Conservation (phyloP, 2,888 invertebrate species). For the Pimpla rufipes region DNA sequence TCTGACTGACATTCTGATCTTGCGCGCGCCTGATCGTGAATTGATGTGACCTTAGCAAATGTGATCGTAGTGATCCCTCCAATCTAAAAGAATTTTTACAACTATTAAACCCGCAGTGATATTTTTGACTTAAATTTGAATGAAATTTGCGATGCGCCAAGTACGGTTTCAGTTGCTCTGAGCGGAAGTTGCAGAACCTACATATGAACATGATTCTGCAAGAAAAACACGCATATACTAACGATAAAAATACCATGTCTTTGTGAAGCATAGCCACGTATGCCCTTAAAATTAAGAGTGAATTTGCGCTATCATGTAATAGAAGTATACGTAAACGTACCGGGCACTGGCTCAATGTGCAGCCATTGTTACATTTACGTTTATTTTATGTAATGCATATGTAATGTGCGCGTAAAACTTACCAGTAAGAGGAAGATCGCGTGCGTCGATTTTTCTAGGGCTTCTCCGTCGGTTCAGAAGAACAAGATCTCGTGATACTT, state of each 20-base stretch:
- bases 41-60: constrained; percentile 29
- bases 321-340: too few species aligned
- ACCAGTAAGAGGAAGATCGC: too few species aligned
- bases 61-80: constrained; percentile 14
- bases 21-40: background rate
- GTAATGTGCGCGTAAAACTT: too few species aligned
- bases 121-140: constrained; percentile 17
- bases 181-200: constrained; percentile 20
- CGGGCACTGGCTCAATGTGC: too few species aligned
- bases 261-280: background rate
- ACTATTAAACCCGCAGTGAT: constrained; percentile 28
- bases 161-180: constrained; percentile 10
- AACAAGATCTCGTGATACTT: too few species aligned
- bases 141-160: constrained; percentile 35
- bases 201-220: constrained; percentile 21
- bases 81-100: constrained; percentile 18
- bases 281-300: background rate
- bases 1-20: background rate
- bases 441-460: too few species aligned
- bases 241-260: background rate
- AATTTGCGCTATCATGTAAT: background rate
- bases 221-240: constrained; percentile 6
- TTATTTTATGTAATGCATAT: too few species aligned
- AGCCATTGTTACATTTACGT: too few species aligned
- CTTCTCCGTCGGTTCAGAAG: too few species aligned